Evolutionary conservation across 2,888 invertebrate species (phyloP).

Genomic region (Chaetogeoica ovagalla): DNA sequence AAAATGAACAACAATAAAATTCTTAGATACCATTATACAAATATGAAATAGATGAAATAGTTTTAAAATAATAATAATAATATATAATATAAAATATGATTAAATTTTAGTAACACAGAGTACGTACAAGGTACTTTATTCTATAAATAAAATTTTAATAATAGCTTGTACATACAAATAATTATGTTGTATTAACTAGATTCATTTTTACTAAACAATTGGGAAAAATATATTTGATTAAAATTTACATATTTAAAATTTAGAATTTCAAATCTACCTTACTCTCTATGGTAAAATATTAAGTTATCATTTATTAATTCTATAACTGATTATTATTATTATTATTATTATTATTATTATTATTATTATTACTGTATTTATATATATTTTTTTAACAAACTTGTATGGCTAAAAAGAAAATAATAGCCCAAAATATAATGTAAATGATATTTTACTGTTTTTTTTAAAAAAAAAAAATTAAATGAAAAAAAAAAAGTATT

Average conservation of each 20-base stretch:
- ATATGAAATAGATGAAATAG: slow-evolving; percentile 7
- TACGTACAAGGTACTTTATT: slow-evolving; percentile 37
- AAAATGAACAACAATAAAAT: slow-evolving; percentile 47
- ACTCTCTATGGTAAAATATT: slow-evolving; percentile 12
- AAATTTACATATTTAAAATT: slow-evolving; percentile 1
- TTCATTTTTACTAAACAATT: slow-evolving; percentile 5
- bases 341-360: background rate
- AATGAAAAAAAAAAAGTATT: slow-evolving; percentile 12
- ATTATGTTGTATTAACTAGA: slow-evolving; percentile 19
- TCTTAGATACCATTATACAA: slow-evolving; percentile 37
- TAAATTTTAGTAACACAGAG: slow-evolving; percentile 42
- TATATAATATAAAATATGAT: slow-evolving; percentile 32
- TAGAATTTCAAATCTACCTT: slow-evolving; percentile 1
- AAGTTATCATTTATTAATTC: background rate
- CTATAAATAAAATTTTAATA: slow-evolving; percentile 35
- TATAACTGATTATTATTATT: background rate
- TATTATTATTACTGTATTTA: too few species aligned
- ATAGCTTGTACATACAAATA: slow-evolving; percentile 15
- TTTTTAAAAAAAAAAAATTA: slow-evolving; percentile 8
- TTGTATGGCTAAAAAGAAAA: slow-evolving; percentile 15
- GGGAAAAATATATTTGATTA: slow-evolving; percentile 4
- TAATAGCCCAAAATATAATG: slow-evolving; percentile 6
- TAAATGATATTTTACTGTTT: slow-evolving; percentile 8
- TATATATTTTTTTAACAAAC: background rate
- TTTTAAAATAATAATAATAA: slow-evolving; percentile 26